Evolutionary conservation across 2,888 invertebrate genomes (phyloP), one percentile per base, ranked within the genome.

Genomic region (Eudemis profundana): DNA sequence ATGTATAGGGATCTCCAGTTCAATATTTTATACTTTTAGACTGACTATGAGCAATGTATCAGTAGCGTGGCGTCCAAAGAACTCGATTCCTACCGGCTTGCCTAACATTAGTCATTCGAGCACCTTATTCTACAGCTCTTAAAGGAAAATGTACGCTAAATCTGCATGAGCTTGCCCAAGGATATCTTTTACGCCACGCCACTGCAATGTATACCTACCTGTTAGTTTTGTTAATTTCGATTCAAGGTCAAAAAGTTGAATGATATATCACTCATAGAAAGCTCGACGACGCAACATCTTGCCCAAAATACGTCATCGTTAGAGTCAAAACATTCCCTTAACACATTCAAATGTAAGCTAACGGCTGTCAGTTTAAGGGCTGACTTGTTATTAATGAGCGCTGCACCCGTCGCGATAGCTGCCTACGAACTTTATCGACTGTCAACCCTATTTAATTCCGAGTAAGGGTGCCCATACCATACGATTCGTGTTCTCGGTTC

Each of bases 301-400:
- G 23, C 44, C 19, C 29, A 8, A 15, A 44, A 56, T n/a, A 29
- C 29, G 23, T 56, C 29, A 56, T 42, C 29, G 42, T 56, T 29
- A 56, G 19, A 23, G 56, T n/a, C 42, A 56, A 54, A 56, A 56
- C 29, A 56, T 56, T 44, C 50, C 49, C 47, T 56, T 49, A 50
- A 59, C 63, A 57, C 49, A 50, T 57, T 63, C 56, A 63, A 50
- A 63, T 61, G 36, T 59, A 64, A 57, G 57, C 57, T 63, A 63
- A 63, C 56, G 49, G 49, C 57, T 59, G 57, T 59, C 64, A 64
- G 64, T 59, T 51, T 64, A 59, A 61, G 64, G 64, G 64, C 47
- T 64, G 64, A 33, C 57, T 42, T 57, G 64, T 59, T 64, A 64
- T 64, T 57, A 64, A 64, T 64, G 64, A 59, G 44, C 36, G 44